Percentiles rank a stretch among this genome's conserved stretches.
phyloP scores from a whole-genome alignment of 2,888 invertebrate species.

The Trichogramma dendrolimi region DNA sequence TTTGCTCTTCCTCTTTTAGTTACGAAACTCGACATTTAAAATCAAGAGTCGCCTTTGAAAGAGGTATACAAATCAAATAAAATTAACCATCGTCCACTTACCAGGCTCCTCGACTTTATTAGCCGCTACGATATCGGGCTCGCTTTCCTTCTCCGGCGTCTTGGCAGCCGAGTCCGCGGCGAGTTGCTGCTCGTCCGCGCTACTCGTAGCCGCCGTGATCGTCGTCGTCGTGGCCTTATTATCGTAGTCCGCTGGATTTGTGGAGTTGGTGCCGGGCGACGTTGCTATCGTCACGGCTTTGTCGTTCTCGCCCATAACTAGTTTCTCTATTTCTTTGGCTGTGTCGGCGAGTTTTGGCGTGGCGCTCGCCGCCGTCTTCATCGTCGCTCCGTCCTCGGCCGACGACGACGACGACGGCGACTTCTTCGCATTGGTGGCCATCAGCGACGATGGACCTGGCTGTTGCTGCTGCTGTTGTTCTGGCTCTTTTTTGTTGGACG shows the following conservation, averaged over 20 bases:
- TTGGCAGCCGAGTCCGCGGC: conserved; percentile 10
- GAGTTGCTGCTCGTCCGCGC: conserved; percentile 27
- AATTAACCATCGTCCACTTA: neutral
- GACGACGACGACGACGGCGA: neutral
- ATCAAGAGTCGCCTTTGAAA: too few species aligned
- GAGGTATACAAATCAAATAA: too few species aligned
- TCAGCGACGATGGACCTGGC: too few species aligned
- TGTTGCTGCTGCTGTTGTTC: too few species aligned
- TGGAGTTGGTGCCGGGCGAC: neutral
- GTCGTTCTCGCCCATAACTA: conserved; percentile 51
- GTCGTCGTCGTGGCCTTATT: neutral
- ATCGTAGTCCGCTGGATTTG: neutral
- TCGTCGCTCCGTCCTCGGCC: conserved; percentile 31
- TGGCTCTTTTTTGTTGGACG: too few species aligned
- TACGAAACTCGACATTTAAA: too few species aligned
- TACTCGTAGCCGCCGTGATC: too few species aligned
- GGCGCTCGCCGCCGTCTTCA: conserved; percentile 41
- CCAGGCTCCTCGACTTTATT: conserved; percentile 17
- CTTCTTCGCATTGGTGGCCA: too few species aligned
- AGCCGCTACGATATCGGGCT: neutral
- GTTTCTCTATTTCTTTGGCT: conserved; percentile 52
- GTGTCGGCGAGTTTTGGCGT: conserved; percentile 50
- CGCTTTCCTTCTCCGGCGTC: conserved; percentile 19
- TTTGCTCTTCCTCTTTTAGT: too few species aligned
- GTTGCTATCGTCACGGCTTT: conserved; percentile 31